Evolutionary conservation across 2,888 invertebrate genomes (phyloP).

Genomic region (Lasioglossum figueresi): DNA sequence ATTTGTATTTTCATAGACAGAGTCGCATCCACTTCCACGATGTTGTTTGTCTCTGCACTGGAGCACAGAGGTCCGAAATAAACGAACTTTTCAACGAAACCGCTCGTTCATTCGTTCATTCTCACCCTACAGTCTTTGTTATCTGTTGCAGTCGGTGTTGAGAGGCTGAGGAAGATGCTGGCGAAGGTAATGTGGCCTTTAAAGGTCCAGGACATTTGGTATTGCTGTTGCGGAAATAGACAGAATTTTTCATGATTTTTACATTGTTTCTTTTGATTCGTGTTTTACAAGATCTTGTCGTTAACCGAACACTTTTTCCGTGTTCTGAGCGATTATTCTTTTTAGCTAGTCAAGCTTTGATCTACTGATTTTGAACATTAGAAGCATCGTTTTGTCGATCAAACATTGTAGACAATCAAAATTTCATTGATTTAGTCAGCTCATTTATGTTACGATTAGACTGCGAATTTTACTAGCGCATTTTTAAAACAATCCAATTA

Average conservation of each 20-base stretch:
- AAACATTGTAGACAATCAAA: too few relatives aligned
- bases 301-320: neutral
- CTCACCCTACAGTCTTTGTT: neutral
- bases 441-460: too few relatives aligned
- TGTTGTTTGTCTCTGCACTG: conserved; percentile 57
- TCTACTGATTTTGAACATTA: too few relatives aligned
- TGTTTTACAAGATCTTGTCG: neutral
- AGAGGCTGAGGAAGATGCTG: neutral
- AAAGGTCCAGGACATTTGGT: neutral
- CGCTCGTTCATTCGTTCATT: conserved; percentile 8
- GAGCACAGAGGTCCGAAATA: conserved; percentile 66
- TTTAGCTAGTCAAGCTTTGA: too few relatives aligned
- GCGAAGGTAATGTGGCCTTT: neutral
- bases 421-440: too few relatives aligned
- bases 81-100: conserved; percentile 69
- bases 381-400: too few relatives aligned
- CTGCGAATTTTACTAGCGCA: too few relatives aligned
- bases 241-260: neutral
- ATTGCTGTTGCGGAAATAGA: neutral
- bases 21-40: conserved; percentile 16
- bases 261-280: neutral
- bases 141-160: neutral
- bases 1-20: conserved; percentile 4
- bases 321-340: too few relatives aligned
- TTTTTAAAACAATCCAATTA: too few relatives aligned